These are phyloP conservation scores for Pseudopodoces humilis DNA, from an alignment of 2,113 vertebrate genomes.

Conservation along the genomic window DNA sequence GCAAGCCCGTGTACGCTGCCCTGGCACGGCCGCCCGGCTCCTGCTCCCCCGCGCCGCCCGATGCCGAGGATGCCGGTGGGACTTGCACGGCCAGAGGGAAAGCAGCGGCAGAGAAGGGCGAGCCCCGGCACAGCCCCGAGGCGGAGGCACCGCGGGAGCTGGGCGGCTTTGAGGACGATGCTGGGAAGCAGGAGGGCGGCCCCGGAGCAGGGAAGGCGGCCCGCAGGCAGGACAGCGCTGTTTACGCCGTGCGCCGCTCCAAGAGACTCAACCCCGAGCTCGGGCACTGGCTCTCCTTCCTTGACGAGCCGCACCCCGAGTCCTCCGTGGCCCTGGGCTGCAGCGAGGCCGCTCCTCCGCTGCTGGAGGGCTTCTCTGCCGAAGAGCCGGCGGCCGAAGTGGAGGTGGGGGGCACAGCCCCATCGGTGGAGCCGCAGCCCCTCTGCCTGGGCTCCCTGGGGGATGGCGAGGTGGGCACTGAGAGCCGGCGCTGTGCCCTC, in stretches of 20 bases:
- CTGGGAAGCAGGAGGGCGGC: not conserved
- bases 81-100: not conserved
- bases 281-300: slow-evolving; percentile 71
- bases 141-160: slow-evolving; percentile 31
- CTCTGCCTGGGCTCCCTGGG: slow-evolving; percentile 73
- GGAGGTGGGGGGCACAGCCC: slow-evolving; percentile 51
- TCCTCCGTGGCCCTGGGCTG: not conserved
- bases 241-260: slow-evolving; percentile 87
- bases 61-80: not conserved
- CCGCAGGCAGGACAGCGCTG: slow-evolving; percentile 65
- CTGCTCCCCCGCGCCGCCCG: not conserved
- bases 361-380: slow-evolving; percentile 7
- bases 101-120: slow-evolving; percentile 21
- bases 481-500: slow-evolving; percentile 48
- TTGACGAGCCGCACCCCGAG: not conserved
- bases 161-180: slow-evolving; percentile 21
- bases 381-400: slow-evolving; percentile 62
- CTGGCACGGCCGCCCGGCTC: slow-evolving; percentile 3
- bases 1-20: slow-evolving; percentile 85
- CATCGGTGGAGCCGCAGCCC: slow-evolving; percentile 60
- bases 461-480: slow-evolving; percentile 50
- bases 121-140: slow-evolving; percentile 24
- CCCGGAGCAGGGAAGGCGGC: not conserved
- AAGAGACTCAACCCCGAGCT: slow-evolving; percentile 86
- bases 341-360: not conserved